A percentile compares a stretch with the other conserved stretches of the same genome.
Conservation (phyloP, 2,797 vertebrate genomes). For the Pyrrhura leucotis region DNA sequence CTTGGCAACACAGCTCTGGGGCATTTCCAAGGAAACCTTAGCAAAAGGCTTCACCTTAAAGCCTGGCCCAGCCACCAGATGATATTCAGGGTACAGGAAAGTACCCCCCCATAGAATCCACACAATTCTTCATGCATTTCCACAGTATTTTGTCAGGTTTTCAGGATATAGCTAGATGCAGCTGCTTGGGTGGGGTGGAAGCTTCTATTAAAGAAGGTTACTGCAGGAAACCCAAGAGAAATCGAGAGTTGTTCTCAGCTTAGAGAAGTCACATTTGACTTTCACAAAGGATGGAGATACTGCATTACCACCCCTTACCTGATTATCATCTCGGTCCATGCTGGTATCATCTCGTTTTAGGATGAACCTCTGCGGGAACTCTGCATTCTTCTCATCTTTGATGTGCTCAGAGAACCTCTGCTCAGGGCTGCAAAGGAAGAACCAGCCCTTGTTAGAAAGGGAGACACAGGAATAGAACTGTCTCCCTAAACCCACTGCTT, state of each 20-base stretch:
- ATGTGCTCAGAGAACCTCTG: slow-evolving; percentile 99
- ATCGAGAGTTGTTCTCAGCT: neutral
- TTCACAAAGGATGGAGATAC: neutral
- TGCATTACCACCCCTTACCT: slow-evolving; percentile 79
- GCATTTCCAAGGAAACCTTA: neutral
- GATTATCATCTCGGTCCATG: slow-evolving; percentile 98
- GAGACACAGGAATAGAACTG: neutral
- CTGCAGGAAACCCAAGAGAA: neutral
- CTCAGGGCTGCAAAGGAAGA: slow-evolving; percentile 85
- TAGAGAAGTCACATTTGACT: neutral
- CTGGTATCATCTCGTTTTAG: slow-evolving; percentile 96
- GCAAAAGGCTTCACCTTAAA: neutral
- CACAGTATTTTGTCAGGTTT: neutral
- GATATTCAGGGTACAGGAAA: neutral
- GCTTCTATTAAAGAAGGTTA: neutral
- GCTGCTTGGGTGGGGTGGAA: neutral
- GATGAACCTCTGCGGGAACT: slow-evolving; percentile 98
- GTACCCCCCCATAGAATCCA: neutral
- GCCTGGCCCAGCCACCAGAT: neutral
- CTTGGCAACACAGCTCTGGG: neutral
- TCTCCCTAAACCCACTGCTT: neutral
- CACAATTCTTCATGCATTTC: neutral
- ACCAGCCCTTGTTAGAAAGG: neutral
- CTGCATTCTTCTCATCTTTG: slow-evolving; percentile 94
- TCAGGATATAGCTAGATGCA: neutral